These are phyloP conservation scores for Molossus molossus DNA, from an alignment of 2,797 vertebrate genomes.

Conservation along the genomic window DNA sequence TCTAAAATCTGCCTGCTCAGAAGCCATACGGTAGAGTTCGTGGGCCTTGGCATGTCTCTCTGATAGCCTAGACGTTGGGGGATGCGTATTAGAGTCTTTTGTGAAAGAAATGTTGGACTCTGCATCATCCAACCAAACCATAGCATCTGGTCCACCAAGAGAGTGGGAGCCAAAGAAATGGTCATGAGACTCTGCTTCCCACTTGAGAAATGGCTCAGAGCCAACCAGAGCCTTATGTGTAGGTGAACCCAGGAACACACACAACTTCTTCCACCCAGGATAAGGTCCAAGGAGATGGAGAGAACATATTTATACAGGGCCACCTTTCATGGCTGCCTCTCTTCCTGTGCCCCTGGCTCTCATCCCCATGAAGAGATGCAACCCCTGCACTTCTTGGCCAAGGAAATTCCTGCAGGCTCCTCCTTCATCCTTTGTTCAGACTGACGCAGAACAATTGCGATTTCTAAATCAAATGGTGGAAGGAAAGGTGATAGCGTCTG, in stretches of 20 bases:
- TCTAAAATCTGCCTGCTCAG: neutral
- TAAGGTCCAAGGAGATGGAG: neutral
- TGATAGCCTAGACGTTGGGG: neutral
- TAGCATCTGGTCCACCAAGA: neutral
- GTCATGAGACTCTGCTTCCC: neutral
- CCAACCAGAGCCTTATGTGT: neutral
- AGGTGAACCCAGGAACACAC: neutral
- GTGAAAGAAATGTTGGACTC: neutral
- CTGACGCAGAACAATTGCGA: neutral
- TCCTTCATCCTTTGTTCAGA: neutral
- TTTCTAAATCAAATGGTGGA: constrained; percentile 66
- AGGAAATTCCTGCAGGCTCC: neutral
- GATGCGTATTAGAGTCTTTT: neutral
- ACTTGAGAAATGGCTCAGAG: neutral
- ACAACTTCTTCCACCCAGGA: neutral
- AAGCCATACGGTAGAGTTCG: neutral
- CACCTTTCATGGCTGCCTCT: neutral
- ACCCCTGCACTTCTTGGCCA: neutral
- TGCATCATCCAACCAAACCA: neutral
- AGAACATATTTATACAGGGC: neutral
- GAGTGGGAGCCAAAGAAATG: neutral
- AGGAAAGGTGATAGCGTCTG: constrained; percentile 52
- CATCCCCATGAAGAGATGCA: neutral
- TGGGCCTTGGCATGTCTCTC: neutral
- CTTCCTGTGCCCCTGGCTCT: neutral